Conservation (phyloP, 2,113 vertebrate species). For the Pelecanus crispus region DNA sequence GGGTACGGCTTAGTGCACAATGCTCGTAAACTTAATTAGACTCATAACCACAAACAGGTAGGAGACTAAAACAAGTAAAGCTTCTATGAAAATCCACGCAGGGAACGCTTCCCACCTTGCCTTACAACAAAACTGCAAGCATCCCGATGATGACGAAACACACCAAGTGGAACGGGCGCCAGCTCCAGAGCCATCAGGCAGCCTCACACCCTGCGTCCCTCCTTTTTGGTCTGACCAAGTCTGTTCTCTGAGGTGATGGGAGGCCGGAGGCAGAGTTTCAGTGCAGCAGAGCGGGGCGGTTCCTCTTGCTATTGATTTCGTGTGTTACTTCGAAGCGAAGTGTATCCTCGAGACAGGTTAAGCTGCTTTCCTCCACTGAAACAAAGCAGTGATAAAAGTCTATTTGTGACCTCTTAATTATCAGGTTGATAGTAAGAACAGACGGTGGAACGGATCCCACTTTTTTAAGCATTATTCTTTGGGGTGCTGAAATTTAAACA, state of each 20-base stretch:
- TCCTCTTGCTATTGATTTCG: neutral
- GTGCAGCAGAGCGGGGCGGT: neutral
- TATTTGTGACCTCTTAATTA: conserved; percentile 27
- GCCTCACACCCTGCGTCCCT: neutral
- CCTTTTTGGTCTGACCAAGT: neutral
- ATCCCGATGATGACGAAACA: neutral
- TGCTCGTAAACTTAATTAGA: neutral
- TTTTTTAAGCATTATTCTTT: conserved; percentile 48
- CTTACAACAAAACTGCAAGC: neutral
- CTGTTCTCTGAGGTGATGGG: neutral
- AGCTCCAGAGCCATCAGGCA: neutral
- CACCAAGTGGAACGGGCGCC: neutral
- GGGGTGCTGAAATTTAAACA: conserved; percentile 57
- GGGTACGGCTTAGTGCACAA: neutral
- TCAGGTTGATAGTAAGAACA: conserved; percentile 33
- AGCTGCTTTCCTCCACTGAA: neutral
- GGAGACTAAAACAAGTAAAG: neutral
- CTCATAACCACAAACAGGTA: neutral
- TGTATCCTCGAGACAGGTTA: neutral
- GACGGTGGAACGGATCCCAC: neutral
- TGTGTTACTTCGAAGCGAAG: neutral
- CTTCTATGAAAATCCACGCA: neutral
- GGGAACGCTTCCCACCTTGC: neutral
- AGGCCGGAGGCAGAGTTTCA: neutral
- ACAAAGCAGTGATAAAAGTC: neutral